Percentiles rank a stretch among this genome's conserved stretches.
Evolutionary conservation across 2,797 vertebrate species (phyloP).

Genomic region (Rhincodon typus): DNA sequence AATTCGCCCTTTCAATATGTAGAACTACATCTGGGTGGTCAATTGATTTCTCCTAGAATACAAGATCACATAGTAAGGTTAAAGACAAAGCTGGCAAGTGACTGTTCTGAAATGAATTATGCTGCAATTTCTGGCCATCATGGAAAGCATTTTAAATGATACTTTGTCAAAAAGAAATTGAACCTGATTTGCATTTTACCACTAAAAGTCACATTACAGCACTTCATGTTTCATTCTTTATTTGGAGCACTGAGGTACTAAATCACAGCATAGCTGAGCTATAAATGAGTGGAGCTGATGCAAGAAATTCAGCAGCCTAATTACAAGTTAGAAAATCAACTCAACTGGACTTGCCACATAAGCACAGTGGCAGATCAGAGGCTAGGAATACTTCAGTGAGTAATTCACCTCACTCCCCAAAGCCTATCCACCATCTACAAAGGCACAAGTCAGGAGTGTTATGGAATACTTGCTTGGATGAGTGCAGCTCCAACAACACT

Average conservation of each 20-base stretch:
- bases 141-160: neutral
- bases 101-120: neutral
- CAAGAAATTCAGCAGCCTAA: neutral
- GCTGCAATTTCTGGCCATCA: neutral
- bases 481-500: too few relatives aligned
- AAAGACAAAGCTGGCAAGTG: neutral
- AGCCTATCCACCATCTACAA: too few relatives aligned
- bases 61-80: neutral
- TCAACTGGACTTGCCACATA: neutral
- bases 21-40: conserved; percentile 41
- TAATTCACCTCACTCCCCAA: too few relatives aligned
- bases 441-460: too few relatives aligned
- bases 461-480: too few relatives aligned
- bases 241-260: neutral
- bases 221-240: neutral
- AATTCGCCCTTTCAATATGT: conserved; percentile 49
- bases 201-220: neutral
- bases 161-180: neutral
- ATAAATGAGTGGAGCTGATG: neutral
- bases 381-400: too few relatives aligned
- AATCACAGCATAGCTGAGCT: neutral
- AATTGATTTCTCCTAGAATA: conserved; percentile 39
- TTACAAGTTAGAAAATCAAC: neutral
- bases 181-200: neutral
- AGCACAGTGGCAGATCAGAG: neutral